phyloP scores from a whole-genome alignment of 2,797 vertebrate genomes.

The Phalanger gymnotis region DNA sequence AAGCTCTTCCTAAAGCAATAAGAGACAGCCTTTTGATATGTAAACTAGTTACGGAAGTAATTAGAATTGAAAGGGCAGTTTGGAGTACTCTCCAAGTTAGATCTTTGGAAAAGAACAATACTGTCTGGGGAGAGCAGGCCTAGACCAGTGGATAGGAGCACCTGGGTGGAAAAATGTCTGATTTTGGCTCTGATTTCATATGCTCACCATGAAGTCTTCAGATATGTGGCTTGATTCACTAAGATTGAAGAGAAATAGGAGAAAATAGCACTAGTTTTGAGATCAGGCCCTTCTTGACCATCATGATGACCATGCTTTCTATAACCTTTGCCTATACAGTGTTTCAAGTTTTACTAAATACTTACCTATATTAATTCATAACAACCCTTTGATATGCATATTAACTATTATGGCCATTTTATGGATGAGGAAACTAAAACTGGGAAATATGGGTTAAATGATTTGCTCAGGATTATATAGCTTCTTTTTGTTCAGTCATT shows the following conservation, averaged over 20 bases:
- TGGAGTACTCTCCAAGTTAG: not conserved
- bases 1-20: not conserved
- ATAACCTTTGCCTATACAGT: not conserved
- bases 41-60: not conserved
- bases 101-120: not conserved
- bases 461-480: not conserved
- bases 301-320: not conserved
- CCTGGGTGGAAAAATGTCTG: not conserved
- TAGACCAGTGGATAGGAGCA: not conserved
- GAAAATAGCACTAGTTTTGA: not conserved
- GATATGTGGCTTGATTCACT: not conserved
- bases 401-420: not conserved
- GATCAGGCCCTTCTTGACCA: not conserved
- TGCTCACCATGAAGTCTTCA: not conserved
- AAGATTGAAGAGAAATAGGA: not conserved
- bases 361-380: not conserved
- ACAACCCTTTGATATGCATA: not conserved
- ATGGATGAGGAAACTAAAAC: not conserved
- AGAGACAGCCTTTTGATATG: not conserved
- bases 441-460: not conserved
- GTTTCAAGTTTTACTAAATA: not conserved
- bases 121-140: not conserved
- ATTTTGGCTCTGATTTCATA: not conserved
- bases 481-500: not conserved
- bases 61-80: not conserved